A percentile compares a stretch with the other conserved stretches of the same genome.
These are phyloP conservation scores for Gorsachius magnificus DNA, from an alignment of 2,797 vertebrate genomes.

Conservation along the genomic window DNA sequence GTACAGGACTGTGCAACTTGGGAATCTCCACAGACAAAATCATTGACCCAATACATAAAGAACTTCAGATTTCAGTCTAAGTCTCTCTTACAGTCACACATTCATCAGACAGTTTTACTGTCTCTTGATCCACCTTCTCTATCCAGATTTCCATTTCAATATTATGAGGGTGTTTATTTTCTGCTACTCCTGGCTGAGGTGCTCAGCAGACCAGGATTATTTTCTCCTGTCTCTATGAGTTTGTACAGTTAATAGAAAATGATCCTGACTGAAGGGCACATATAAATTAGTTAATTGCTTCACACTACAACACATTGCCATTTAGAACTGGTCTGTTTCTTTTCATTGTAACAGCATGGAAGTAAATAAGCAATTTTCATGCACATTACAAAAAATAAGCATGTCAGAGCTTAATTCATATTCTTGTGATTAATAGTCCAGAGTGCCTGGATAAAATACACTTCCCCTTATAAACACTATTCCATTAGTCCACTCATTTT, in stretches of 20 bases:
- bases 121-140: not conserved
- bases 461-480: not conserved
- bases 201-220: not conserved
- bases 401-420: conserved; percentile 57
- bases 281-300: conserved; percentile 65
- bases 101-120: not conserved
- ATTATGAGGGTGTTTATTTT: not conserved
- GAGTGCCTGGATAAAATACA: conserved; percentile 37
- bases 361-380: conserved; percentile 69
- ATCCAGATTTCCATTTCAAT: not conserved
- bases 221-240: not conserved
- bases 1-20: not conserved
- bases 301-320: conserved; percentile 40
- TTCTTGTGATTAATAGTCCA: conserved; percentile 58
- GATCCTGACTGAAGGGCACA: conserved; percentile 26
- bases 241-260: conserved; percentile 28
- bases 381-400: conserved; percentile 59
- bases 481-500: conserved; percentile 51
- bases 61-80: not conserved
- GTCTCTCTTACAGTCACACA: not conserved
- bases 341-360: conserved; percentile 51
- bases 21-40: not conserved
- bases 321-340: conserved; percentile 63
- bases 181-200: not conserved
- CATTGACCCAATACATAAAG: accelerated